Evolutionary conservation across 1,140 invertebrate species (phyloP), one percentile per base, ranked within the genome.

Genomic region (Bacillus rossius): DNA sequence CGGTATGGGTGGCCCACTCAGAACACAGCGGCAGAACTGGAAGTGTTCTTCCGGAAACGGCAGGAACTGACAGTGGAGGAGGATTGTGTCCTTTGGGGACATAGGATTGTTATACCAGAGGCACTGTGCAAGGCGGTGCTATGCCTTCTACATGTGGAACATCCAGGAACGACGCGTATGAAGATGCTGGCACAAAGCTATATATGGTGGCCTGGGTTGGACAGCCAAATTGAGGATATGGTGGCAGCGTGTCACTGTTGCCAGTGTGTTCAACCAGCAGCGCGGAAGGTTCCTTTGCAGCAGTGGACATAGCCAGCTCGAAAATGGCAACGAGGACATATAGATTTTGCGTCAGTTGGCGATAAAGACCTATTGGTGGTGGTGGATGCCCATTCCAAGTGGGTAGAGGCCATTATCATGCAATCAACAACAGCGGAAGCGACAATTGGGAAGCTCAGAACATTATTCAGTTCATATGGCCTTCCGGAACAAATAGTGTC

Each of bases 401-500:
- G 38, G 38, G 38, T 40, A n/a, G 38, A 40, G 17, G 38, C 17
- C 13, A 13, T 13, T 13, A 13, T 17, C 17, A 40, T 40, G 38
- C 13, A 40, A 13, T 40, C 38, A 13, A 40, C 38, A 13, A 40
- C 38, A 13, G 38, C 38, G 13, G 38, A 40, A 40, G 17, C 13
- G 38, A n/a, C 17, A n/a, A 40, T 40, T 40, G 38, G 17, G 38
- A 40, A 40, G 17, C 38, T 40, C 17, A 13, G 47, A 37, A 41
- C 13, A 20, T 3, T 40, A 0, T 52, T 59, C 54, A 26, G 23
- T 2, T 26, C 38, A 16, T 38, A 43, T 23, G 56, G 56, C 3
- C 25, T 58, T 10, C 51, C 56, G 19, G 25, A 56, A 54, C 17
- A 20, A 37, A 29, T 55, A n/a, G 56, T 58, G 14, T 17, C 50